Base-by-base conservation (phyloP, 2,113 vertebrate genomes). In the Gnathonemus longibarbis region DNA sequence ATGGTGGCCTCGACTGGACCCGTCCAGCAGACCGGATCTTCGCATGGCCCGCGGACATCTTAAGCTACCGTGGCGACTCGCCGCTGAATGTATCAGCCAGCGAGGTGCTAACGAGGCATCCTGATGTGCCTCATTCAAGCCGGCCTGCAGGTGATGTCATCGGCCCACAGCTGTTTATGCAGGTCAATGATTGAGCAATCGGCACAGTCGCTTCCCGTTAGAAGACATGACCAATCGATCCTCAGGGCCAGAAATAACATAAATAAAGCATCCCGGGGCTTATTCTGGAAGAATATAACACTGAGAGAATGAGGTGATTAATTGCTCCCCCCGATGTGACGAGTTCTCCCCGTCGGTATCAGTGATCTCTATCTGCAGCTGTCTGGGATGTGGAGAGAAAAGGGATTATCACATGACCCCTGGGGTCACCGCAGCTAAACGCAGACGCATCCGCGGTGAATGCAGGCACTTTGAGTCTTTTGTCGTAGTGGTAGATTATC, bases 11-110 rank as follows among this genome's bases (percentile, higher is more conserved):
- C 80, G 42, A 21, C 62, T 90, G 88, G 90, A 62, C 66, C 50
- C 24, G 91, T 62, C 62, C 42, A 86, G 90, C 91, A 91, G 89
- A 91, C 74, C 84, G 87, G 87, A 90, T 66, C 89, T 88, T 35
- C 24, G 48, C 70, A 74, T 88, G 91, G 89, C 84, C 87, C 39
- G 84, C 66, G 86, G 91, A 88, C 89, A 90, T 13, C 77, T 84
- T 70, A 85, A 84, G 50, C 48, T 46, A 48, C 39, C 62, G 35
- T 87, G 19, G 27, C 4, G 77, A 35, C 42, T 39, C 15, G 77
- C 77, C 24, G 31, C 77, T 46, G 35, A 39, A 45, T 13, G 77
- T 13, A 84, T 84, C 39, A n/a, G 80, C 45, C 80, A 19, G 31
- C 4, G 15, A 77, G 31, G 70, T 35, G 70, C 15, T 77, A 77